A percentile compares a stretch with the other conserved stretches of the same genome.
phyloP scores from a whole-genome alignment of 1,140 invertebrate genomes.

The Drosophila sechellia region DNA sequence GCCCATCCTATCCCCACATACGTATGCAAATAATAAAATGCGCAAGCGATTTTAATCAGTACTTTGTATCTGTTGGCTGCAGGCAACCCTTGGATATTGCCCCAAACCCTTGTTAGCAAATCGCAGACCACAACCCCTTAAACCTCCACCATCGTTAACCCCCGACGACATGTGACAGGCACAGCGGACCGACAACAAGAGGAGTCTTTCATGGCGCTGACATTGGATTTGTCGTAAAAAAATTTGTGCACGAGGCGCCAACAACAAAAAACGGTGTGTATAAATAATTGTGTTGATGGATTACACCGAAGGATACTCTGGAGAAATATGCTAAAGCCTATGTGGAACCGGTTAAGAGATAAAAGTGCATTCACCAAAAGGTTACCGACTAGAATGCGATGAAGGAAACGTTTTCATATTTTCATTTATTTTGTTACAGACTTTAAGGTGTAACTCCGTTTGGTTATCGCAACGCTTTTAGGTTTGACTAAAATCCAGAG shows the following conservation, averaged over 20 bases:
- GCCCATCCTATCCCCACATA: slow-evolving; percentile 1
- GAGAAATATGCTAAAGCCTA: neutral
- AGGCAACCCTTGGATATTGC: slow-evolving; percentile 37
- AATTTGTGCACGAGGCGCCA: slow-evolving; percentile 45
- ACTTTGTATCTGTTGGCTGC: slow-evolving; percentile 77
- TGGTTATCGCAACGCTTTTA: no score
- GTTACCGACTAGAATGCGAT: no score
- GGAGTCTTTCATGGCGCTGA: slow-evolving; percentile 71
- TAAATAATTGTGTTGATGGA: slow-evolving; percentile 13
- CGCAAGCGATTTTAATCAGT: slow-evolving; percentile 75
- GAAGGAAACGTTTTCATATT: no score
- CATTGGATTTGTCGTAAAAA: slow-evolving; percentile 77
- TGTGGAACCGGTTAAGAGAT: neutral
- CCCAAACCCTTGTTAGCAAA: slow-evolving; percentile 21
- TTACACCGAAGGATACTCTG: slow-evolving; percentile 17
- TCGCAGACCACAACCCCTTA: slow-evolving; percentile 1
- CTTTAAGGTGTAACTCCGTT: no score
- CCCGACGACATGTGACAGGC: slow-evolving; percentile 42
- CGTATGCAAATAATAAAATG: slow-evolving; percentile 66
- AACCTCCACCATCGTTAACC: neutral
- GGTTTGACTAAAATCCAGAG: no score
- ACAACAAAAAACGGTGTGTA: slow-evolving; percentile 23
- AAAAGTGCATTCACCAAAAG: neutral
- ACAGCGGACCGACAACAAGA: slow-evolving; percentile 54
- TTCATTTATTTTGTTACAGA: no score